Evolutionary conservation across 1,140 invertebrate species (phyloP).

Genomic region (Elymnias hypermnestra): DNA sequence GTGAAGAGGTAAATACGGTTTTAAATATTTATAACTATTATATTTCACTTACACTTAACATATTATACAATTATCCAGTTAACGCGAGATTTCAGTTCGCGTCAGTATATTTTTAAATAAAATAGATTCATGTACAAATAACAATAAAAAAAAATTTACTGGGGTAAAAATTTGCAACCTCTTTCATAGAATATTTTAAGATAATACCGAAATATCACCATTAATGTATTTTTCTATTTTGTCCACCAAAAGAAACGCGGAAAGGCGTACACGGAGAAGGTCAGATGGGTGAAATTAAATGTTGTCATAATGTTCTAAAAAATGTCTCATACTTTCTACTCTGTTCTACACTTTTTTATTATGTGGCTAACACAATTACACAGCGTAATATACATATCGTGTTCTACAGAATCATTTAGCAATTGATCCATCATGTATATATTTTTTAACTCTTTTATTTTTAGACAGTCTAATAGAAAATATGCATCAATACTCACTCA

Average conservation of each 20-base stretch:
- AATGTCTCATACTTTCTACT: constrained; percentile 43
- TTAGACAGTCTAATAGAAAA: too few species aligned
- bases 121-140: too few species aligned
- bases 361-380: constrained; percentile 59
- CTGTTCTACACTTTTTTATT: constrained; percentile 41
- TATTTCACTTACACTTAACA: constrained; percentile 5
- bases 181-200: too few species aligned
- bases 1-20: constrained; percentile 78
- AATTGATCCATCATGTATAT: too few species aligned
- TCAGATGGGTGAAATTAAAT: constrained; percentile 62
- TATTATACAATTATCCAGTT: background rate
- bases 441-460: too few species aligned
- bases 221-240: constrained; percentile 53
- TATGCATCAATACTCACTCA: too few species aligned
- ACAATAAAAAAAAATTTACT: too few species aligned
- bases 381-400: constrained; percentile 21
- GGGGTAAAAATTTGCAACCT: too few species aligned
- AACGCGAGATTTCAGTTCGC: too few species aligned
- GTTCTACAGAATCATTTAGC: constrained; percentile 21
- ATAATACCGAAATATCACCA: too few species aligned
- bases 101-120: too few species aligned
- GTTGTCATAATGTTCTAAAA: constrained; percentile 66
- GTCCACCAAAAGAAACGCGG: constrained; percentile 68
- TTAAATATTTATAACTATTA: background rate
- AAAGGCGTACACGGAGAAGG: constrained; percentile 68